Evolutionary conservation across 2,113 vertebrate genomes (phyloP).

Genomic region (Cyphomyrus discorhynchus): DNA sequence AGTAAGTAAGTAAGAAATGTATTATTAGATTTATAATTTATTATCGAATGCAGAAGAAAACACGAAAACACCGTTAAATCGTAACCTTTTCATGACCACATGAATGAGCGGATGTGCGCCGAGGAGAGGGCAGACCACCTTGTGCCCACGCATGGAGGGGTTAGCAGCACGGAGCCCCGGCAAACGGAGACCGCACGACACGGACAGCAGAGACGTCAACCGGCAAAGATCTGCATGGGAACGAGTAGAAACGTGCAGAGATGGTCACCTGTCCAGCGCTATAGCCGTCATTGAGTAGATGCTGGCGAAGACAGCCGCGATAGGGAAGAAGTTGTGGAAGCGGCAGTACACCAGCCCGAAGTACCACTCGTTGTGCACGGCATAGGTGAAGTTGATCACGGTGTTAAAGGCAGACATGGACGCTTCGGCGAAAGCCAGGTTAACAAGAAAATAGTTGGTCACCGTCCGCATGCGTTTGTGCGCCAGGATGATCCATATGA

Average conservation of each 20-base stretch:
- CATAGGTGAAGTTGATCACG: conserved; percentile 91
- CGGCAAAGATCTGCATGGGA: neutral
- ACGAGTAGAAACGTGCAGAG: neutral
- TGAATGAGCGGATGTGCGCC: neutral
- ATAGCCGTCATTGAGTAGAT: conserved; percentile 98
- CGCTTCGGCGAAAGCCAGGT: conserved; percentile 89
- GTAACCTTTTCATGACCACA: neutral
- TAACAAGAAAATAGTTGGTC: conserved; percentile 94
- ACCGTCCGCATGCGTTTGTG: conserved; percentile 96
- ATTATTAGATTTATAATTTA: neutral
- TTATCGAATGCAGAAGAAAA: neutral
- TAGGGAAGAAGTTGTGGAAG: conserved; percentile 98
- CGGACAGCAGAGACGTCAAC: neutral
- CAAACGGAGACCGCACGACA: neutral
- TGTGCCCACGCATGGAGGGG: neutral
- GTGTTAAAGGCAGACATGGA: conserved; percentile 95
- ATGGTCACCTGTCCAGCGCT: conserved; percentile 82
- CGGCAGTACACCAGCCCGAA: conserved; percentile 86
- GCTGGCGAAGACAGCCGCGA: conserved; percentile 89
- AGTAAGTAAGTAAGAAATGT: too few relatives aligned
- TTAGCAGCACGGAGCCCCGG: neutral
- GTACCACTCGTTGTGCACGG: conserved; percentile 92
- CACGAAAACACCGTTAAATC: neutral
- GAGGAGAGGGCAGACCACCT: neutral
- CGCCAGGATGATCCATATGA: conserved; percentile 95